Evolutionary conservation across 1,140 invertebrate species (phyloP).

Genomic region (Muscidifurax raptorellus): DNA sequence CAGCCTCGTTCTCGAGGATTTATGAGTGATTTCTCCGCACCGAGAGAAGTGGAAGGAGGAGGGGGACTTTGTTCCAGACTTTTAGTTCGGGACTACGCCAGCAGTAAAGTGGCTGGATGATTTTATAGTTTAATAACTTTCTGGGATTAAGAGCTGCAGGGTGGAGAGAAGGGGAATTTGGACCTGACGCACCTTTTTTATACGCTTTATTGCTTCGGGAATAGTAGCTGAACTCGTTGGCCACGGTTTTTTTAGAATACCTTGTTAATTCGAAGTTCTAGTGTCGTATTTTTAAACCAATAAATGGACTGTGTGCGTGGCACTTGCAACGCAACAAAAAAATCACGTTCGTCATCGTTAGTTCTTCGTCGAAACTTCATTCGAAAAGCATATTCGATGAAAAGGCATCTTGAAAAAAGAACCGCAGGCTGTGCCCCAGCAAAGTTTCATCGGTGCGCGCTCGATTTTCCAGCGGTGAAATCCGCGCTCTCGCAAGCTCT

Average conservation of each 20-base stretch:
- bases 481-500: background rate
- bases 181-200: background rate
- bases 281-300: background rate
- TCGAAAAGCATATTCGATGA: background rate
- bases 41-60: background rate
- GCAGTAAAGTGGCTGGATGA: constrained; percentile 31
- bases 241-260: background rate
- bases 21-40: background rate
- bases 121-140: constrained; percentile 36
- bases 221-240: background rate
- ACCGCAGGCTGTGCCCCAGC: no score
- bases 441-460: background rate
- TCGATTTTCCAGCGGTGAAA: background rate
- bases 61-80: constrained; percentile 28
- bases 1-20: background rate
- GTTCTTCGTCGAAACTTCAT: background rate
- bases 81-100: constrained; percentile 2
- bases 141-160: background rate
- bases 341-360: background rate
- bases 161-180: background rate
- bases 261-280: background rate
- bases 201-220: background rate
- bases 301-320: background rate
- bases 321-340: background rate
- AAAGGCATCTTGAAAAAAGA: background rate